Base-by-base conservation (phyloP, 2,113 vertebrate species). In the Myotis brandtii region DNA sequence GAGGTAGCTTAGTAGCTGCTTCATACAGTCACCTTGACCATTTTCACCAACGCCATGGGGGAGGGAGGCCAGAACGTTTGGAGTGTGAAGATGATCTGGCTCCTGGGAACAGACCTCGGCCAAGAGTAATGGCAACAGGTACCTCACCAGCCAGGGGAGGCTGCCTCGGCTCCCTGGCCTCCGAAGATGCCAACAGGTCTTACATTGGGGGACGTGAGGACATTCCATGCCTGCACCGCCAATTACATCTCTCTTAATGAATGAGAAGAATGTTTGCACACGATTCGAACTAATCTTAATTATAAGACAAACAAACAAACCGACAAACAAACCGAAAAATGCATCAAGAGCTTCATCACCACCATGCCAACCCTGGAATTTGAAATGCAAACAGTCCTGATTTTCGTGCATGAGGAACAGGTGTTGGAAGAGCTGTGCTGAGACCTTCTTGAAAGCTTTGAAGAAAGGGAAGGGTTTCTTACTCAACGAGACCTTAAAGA, bases 221-320 rank as follows among this genome's bases (percentile, higher is more conserved):
- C 85, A 84, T 84, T 66, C 21, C 20, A 23, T 5, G 37, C 64
- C 66, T 30, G 37, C 48, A n/a, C 9, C 91, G 10, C 30, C 48
- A 2, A 30, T 46, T 59, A 25, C 43, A 48, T 89, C 40, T 54
- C 77, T 96, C 52, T 82, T 21, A 70, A 81, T 72, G 76, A 95
- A 90, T 40, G 79, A 81, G 90, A 95, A 67, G 84, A 94, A 94
- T 89, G 85, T 93, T 94, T 95, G 87, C 34, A 59, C 20, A 76
- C 75, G 86, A 94, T 67, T 66, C 12, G 92, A 81, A 88, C 72
- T 82, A 70, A 86, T 54, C 76, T 59, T 89, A 66, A 50, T 81
- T 27, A 70, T 64, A 30, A 75, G 59, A 62, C 89, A 80, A 67
- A 70, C 23, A 27, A 59, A 62, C 54, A 3, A 82, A 80, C 50